phyloP scores from a whole-genome alignment of 2,797 vertebrate genomes.

The Enoplosus armatus region DNA sequence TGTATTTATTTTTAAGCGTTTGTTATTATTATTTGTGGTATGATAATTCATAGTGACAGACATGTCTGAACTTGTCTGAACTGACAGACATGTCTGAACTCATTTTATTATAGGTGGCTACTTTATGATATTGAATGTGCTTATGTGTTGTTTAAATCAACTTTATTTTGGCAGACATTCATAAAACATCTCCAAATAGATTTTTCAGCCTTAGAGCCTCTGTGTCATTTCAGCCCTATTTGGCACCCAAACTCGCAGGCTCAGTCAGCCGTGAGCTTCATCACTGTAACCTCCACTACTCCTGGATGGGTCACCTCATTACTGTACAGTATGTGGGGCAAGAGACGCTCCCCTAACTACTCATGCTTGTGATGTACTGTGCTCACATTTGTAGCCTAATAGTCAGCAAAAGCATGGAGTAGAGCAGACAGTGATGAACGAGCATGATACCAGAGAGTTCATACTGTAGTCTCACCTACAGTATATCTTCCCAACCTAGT shows the following conservation, averaged over 20 bases:
- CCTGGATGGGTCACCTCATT: slow-evolving; percentile 72
- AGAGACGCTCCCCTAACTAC: slow-evolving; percentile 39
- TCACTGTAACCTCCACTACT: slow-evolving; percentile 25
- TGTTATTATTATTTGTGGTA: neutral
- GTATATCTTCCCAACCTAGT: slow-evolving; percentile 57
- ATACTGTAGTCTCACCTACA: slow-evolving; percentile 19
- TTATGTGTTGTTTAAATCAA: neutral
- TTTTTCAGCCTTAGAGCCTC: neutral
- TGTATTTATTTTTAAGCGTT: neutral
- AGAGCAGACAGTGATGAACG: slow-evolving; percentile 71
- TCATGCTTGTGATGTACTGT: slow-evolving; percentile 62
- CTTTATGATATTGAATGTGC: neutral
- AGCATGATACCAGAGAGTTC: slow-evolving; percentile 30
- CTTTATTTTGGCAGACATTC: neutral
- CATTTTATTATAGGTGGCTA: neutral
- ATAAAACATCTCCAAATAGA: neutral
- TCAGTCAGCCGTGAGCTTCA: slow-evolving; percentile 1
- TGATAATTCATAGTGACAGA: neutral
- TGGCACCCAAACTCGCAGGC: neutral
- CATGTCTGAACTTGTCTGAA: too few species aligned
- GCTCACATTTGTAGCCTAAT: slow-evolving; percentile 51
- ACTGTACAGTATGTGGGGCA: slow-evolving; percentile 64
- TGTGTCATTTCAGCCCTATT: slow-evolving; percentile 3
- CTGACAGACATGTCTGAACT: neutral
- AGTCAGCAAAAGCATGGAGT: slow-evolving; percentile 76